A percentile compares a stretch with the other conserved stretches of the same genome.
These are phyloP conservation scores for Cyclophora punctaria DNA, from an alignment of 2,888 invertebrate genomes.

Conservation along the genomic window DNA sequence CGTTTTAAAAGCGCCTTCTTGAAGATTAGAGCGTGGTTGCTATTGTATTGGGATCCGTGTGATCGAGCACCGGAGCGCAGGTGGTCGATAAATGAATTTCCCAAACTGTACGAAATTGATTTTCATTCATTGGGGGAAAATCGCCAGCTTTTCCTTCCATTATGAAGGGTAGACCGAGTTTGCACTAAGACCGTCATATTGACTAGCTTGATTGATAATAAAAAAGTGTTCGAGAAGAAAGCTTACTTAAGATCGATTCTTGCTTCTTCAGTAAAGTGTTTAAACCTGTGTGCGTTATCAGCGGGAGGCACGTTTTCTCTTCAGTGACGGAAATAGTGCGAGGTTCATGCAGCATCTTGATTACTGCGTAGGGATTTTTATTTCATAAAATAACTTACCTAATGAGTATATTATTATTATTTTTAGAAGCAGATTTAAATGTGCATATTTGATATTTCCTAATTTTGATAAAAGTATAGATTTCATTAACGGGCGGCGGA, in stretches of 20 bases:
- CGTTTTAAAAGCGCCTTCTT: conserved; percentile 37
- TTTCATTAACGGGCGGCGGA: too few relatives aligned
- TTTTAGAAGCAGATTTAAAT: too few relatives aligned
- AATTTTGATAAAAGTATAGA: too few relatives aligned
- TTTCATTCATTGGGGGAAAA: conserved; percentile 43
- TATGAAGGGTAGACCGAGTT: conserved; percentile 25
- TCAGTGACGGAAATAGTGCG: too few relatives aligned
- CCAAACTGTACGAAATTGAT: conserved; percentile 47
- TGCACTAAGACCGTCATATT: conserved; percentile 16
- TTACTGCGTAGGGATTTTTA: too few relatives aligned
- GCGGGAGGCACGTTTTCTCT: not conserved
- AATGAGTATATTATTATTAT: too few relatives aligned
- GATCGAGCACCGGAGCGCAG: conserved; percentile 47
- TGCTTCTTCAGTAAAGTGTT: conserved; percentile 1
- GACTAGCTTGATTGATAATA: conserved; percentile 18
- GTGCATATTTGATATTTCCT: too few relatives aligned
- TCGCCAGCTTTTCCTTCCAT: conserved; percentile 31
- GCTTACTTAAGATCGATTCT: not conserved
- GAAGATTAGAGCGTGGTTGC: conserved; percentile 37
- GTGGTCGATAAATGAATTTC: conserved; percentile 54
- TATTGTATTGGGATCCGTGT: conserved; percentile 40
- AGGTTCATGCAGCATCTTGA: too few relatives aligned
- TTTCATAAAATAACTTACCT: too few relatives aligned
- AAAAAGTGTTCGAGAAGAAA: not conserved
- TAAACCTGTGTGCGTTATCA: not conserved